Evolutionary conservation across 2,797 vertebrate species (phyloP).

Genomic region (Lerista edwardsae): DNA sequence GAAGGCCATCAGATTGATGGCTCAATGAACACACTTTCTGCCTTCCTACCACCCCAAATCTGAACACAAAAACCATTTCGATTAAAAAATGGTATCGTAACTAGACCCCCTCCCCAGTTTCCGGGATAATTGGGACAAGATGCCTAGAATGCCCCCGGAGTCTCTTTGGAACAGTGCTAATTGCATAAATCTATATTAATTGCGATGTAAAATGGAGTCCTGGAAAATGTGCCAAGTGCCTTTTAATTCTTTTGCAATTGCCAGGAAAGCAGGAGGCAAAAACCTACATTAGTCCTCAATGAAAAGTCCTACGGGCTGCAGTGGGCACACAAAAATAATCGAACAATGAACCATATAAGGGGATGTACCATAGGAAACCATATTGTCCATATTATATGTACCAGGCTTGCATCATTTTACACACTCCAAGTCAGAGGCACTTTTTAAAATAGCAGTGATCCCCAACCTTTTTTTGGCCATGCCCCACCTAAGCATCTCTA

Average conservation of each 20-base stretch:
- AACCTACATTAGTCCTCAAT: background rate
- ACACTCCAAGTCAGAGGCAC: too few relatives aligned
- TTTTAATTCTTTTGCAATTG: conserved; percentile 24
- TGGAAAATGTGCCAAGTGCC: conserved; percentile 34
- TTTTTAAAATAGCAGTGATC: too few relatives aligned
- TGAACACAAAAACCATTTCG: conserved; percentile 10
- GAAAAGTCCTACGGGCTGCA: background rate
- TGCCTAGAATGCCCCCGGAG: conserved; percentile 37
- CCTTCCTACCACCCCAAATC: background rate
- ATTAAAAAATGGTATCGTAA: conserved; percentile 20
- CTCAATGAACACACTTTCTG: background rate
- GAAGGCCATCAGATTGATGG: background rate
- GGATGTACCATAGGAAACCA: background rate
- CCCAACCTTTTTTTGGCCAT: too few relatives aligned
- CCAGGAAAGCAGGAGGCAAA: conserved; percentile 4
- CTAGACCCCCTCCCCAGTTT: conserved; percentile 28
- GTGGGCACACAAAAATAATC: background rate
- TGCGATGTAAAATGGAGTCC: conserved; percentile 33
- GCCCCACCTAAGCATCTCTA: too few relatives aligned
- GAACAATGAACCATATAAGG: background rate
- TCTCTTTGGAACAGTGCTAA: conserved; percentile 39
- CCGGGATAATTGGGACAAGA: conserved; percentile 50
- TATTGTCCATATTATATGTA: background rate
- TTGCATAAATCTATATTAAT: conserved; percentile 53
- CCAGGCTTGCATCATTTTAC: background rate